These are phyloP conservation scores for Corydoras sp. DNA, from an alignment of 2,113 vertebrate species.

Conservation along the genomic window DNA sequence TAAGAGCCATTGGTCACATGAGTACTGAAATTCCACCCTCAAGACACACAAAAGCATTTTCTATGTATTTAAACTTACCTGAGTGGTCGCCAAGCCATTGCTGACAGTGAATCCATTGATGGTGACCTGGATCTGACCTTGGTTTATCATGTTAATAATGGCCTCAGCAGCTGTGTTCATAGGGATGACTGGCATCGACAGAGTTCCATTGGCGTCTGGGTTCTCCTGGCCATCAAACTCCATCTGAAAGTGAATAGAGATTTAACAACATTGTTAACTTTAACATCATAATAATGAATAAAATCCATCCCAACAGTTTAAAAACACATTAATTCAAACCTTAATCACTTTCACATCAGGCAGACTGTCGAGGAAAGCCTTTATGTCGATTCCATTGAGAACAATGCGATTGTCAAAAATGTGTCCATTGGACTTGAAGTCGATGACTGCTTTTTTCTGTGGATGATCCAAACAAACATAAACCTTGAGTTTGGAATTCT, in stretches of 20 bases:
- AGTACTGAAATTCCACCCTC: too few relatives aligned
- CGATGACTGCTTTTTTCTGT: constrained; percentile 99
- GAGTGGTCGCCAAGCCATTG: constrained; percentile 95
- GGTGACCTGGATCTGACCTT: constrained; percentile 96
- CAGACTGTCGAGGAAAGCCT: constrained; percentile 94
- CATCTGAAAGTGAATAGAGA: constrained; percentile 67
- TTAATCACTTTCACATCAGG: constrained; percentile 97
- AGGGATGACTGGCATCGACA: constrained; percentile 96
- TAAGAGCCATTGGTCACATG: background rate
- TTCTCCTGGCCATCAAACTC: constrained; percentile 88
- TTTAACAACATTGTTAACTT: background rate
- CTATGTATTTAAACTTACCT: constrained; percentile 65
- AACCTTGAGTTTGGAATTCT: background rate
- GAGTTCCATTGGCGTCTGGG: constrained; percentile 76
- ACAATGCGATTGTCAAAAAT: constrained; percentile 99
- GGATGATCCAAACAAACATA: constrained; percentile 12
- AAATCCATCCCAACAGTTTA: too few relatives aligned
- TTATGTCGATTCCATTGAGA: constrained; percentile 94
- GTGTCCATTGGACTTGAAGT: constrained; percentile 98
- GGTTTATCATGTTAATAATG: constrained; percentile 98
- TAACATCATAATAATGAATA: too few relatives aligned
- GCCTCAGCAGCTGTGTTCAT: constrained; percentile 99
- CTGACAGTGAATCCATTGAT: constrained; percentile 97
- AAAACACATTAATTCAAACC: constrained; percentile 59
- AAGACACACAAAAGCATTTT: too few relatives aligned